Evolutionary conservation across 2,888 invertebrate genomes (phyloP).

Genomic region (Halocaridina rubra): DNA sequence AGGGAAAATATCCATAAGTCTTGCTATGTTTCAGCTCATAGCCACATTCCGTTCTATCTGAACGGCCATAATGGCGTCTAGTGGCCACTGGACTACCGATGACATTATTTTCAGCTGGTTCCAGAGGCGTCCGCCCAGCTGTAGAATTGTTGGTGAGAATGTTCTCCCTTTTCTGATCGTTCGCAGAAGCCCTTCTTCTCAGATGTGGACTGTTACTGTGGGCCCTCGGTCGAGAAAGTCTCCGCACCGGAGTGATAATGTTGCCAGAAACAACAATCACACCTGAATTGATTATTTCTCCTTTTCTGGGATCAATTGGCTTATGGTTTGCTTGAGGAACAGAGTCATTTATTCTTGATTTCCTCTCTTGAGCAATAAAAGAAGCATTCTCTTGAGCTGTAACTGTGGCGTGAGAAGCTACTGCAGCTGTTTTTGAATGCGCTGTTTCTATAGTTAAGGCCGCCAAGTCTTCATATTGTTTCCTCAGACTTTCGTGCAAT

Average conservation of each 20-base stretch:
- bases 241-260: neutral
- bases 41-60: neutral
- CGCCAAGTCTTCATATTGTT: conserved; percentile 17
- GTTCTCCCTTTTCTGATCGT: no score
- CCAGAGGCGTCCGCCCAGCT: neutral
- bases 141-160: neutral
- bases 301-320: neutral
- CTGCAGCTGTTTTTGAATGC: neutral
- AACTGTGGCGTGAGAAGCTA: no score
- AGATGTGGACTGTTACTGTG: neutral
- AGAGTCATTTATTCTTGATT: neutral
- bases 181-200: neutral
- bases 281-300: neutral
- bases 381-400: neutral
- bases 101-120: neutral
- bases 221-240: neutral
- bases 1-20: conserved; percentile 25
- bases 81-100: neutral
- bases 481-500: neutral
- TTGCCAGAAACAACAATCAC: neutral
- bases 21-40: conserved; percentile 30
- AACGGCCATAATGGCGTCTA: neutral
- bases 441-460: neutral
- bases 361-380: neutral
- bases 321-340: neutral